Evolutionary conservation across 64 coral and sea anemone genomes (phyloP).

Genomic region (Actinia tenebrosa): DNA sequence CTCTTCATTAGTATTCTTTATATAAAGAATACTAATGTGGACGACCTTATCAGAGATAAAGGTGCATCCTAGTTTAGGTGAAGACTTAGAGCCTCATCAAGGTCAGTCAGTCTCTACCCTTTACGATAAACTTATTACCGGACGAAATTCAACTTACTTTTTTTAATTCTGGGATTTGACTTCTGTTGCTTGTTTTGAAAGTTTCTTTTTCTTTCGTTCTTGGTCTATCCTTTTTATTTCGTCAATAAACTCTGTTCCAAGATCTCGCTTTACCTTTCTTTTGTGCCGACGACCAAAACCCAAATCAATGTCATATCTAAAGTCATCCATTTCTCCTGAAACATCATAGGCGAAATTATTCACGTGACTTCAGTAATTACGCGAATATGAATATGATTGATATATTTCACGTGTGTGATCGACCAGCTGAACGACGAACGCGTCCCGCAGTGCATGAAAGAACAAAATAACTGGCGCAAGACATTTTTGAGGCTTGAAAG

Average conservation of each 20-base stretch:
- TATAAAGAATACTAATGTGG: too few relatives aligned
- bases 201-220: not conserved
- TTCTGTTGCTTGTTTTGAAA: not conserved
- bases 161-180: not conserved
- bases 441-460: too few relatives aligned
- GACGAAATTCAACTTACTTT: not conserved
- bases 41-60: too few relatives aligned
- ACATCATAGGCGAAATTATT: not conserved
- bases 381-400: not conserved
- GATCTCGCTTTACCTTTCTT: not conserved
- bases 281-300: not conserved
- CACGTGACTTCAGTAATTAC: not conserved
- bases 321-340: conserved; percentile 3
- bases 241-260: not conserved
- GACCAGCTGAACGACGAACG: too few relatives aligned
- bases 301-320: not conserved
- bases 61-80: too few relatives aligned
- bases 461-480: too few relatives aligned
- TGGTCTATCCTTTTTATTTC: not conserved
- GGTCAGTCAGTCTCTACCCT: too few relatives aligned
- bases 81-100: too few relatives aligned
- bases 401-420: not conserved
- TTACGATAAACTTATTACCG: too few relatives aligned
- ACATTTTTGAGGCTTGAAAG: too few relatives aligned
- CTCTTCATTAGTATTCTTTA: too few relatives aligned